Base-by-base conservation (phyloP, 1,140 invertebrate species). In the Acromyrmex echinatior region DNA sequence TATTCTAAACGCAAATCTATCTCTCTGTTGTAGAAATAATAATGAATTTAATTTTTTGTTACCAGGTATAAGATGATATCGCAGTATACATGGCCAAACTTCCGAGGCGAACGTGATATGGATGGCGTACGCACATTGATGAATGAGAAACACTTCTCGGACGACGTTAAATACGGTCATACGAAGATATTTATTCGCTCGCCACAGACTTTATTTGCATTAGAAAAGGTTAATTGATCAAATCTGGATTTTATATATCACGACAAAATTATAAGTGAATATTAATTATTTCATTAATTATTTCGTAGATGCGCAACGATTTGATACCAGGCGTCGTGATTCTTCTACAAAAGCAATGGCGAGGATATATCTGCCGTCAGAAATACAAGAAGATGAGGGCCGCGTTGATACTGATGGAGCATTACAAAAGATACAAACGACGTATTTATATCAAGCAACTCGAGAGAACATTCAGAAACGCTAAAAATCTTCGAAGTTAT, bases 31-130 rank as follows among this genome's bases (percentile, higher is more conserved):
- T 31, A 25, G 21, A 49, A 63, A 21, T 79, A 25, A 60, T 6
- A 66, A 79, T 77, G 7, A 9, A 71, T 63, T 63, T 62, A 65
- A 4, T 63, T 7, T 91, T 88, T 80, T 87, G 93, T 96, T 90
- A 93, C 93, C 91, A 98, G 98, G 85, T 99, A 99, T 96, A 99
- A 99, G 96, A 99, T 99, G 98, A 97, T 99, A 90, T 98, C 97
- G 0, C 97, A 97, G 90, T 97, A 97, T 93, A 99, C 99, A 2
- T 99, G 99, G 99, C 99, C 99, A 39, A 99, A 99, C 94, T 99
- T 97, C 96, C 96, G 96, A 68, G 96, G 97, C 7, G 97, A 97
- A 35, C 96, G 93, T 60, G 97, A 97, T 71, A 97, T 97, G 92
- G 98, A 99, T 87, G 99, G 98, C 1, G 98, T 98, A 0, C 96